Evolutionary conservation across 2,113 vertebrate species (phyloP), one percentile per base, ranked within the genome.

Genomic region (Etheostoma spectabile): DNA sequence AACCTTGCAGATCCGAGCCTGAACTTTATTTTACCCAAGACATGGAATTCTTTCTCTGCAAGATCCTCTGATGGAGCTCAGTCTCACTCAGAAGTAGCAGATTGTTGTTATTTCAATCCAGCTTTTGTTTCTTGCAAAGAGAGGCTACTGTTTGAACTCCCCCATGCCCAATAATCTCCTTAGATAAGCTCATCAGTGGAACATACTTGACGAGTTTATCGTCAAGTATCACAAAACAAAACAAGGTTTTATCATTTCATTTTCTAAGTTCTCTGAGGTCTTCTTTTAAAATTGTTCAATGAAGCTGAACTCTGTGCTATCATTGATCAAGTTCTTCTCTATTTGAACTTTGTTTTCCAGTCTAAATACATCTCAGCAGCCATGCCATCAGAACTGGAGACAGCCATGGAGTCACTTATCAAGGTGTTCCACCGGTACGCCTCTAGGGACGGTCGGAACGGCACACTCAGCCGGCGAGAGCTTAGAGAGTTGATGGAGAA

Each of bases 351-450:
- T 85, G 21, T 64, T 55, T 87, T 86, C 27, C 56, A 90, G 91
- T 6, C 0, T 3, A 45, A 80, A 70, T 18, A 48, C 59, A 67
- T 22, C 14, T 19, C 74, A 87, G 87, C 79, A 84, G 74, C 45
- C 88, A 94, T 94, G 98, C 95, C 96, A 3, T 97, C 97, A 0
- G 95, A 99, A 76, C 95, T 99, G 93, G 98, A 99, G 77, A 92
- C 59, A 0, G 95, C 96, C 4, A 97, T 99, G 96, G 96, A 97
- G 87, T 93, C 94, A 0, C 94, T 99, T 71, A 97, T 99, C 91
- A 93, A 64, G 42, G 97, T 96, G 57, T 97, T 98, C 92, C 95
- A 98, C 93, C 95, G 94, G 19, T 96, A 98, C 49, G 95, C 96
- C 0, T 92, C 90, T 1, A 95, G 87, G 14, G 95, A 96, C 0